A percentile compares a stretch with the other conserved stretches of the same genome.
Conservation (phyloP, 2,113 vertebrate genomes). For the Laticauda laticaudata region DNA sequence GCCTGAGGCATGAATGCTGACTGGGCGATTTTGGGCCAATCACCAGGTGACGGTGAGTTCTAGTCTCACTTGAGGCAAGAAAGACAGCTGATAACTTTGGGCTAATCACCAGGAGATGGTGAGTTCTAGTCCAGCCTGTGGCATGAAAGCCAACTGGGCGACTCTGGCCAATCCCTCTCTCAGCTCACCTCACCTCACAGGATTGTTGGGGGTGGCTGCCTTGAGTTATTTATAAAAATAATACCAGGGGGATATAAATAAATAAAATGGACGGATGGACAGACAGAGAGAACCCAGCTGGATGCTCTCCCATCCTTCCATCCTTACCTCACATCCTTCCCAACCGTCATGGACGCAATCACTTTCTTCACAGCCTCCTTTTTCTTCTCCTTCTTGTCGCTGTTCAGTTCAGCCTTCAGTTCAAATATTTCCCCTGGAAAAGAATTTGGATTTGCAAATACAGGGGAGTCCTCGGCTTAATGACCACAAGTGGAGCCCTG, state of each 20-base stretch:
- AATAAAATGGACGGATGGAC: neutral
- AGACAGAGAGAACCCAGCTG: neutral
- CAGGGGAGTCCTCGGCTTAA: neutral
- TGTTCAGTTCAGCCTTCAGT: constrained; percentile 97
- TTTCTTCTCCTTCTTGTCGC: constrained; percentile 99
- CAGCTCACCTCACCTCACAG: neutral
- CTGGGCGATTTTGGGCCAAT: too few relatives aligned
- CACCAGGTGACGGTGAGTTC: too few relatives aligned
- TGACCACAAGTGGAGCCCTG: fast-evolving
- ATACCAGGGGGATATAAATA: neutral
- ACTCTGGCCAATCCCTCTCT: neutral
- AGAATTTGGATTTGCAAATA: constrained; percentile 3
- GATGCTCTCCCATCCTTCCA: too few relatives aligned
- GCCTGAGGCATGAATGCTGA: too few relatives aligned
- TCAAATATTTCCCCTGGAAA: constrained; percentile 95
- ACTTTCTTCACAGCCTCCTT: constrained; percentile 99
- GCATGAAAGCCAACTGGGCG: too few relatives aligned
- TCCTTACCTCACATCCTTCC: constrained; percentile 90
- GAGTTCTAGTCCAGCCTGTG: too few relatives aligned
- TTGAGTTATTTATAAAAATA: neutral
- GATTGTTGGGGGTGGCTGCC: too few relatives aligned
- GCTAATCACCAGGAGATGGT: too few relatives aligned
- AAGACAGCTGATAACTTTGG: too few relatives aligned
- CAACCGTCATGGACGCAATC: constrained; percentile 97
- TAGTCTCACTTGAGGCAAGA: too few relatives aligned